Evolutionary conservation across 2,888 invertebrate species (phyloP).

Genomic region (Conchocele bisecta): DNA sequence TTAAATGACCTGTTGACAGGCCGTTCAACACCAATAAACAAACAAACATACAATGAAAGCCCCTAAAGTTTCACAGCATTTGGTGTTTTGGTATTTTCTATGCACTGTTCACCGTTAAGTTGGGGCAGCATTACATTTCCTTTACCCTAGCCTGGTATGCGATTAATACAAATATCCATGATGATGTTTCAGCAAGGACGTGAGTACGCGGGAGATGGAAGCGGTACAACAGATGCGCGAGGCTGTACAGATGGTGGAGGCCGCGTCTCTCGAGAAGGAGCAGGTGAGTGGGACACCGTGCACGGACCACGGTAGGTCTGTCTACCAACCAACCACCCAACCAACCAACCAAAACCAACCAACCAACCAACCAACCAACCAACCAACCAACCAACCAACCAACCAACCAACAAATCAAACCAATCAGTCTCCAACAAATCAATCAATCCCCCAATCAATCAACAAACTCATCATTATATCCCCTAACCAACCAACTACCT

Average conservation of each 20-base stretch:
- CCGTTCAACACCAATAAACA: too few relatives aligned
- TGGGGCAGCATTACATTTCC: too few relatives aligned
- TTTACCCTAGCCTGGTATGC: too few relatives aligned
- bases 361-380: not conserved
- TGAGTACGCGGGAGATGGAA: constrained; percentile 75
- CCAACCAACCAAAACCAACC: not conserved
- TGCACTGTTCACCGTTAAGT: too few relatives aligned
- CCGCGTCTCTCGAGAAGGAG: constrained; percentile 79
- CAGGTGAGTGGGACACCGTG: constrained; percentile 64
- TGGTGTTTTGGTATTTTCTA: too few relatives aligned
- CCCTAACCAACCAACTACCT: constrained; percentile 38
- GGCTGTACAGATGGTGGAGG: constrained; percentile 79
- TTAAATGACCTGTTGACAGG: too few relatives aligned
- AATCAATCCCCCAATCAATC: not conserved
- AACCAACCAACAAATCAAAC: not conserved
- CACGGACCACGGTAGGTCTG: not conserved
- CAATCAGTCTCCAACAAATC: too few relatives aligned
- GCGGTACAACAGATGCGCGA: constrained; percentile 76
- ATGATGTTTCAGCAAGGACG: constrained; percentile 66
- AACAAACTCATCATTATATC: not conserved
- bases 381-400: not conserved
- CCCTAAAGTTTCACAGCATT: too few relatives aligned
- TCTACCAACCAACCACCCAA: not conserved
- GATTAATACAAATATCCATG: not conserved
- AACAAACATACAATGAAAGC: too few relatives aligned